Evolutionary conservation across 2,888 invertebrate species (phyloP).

Genomic region (Belgica antarctica): DNA sequence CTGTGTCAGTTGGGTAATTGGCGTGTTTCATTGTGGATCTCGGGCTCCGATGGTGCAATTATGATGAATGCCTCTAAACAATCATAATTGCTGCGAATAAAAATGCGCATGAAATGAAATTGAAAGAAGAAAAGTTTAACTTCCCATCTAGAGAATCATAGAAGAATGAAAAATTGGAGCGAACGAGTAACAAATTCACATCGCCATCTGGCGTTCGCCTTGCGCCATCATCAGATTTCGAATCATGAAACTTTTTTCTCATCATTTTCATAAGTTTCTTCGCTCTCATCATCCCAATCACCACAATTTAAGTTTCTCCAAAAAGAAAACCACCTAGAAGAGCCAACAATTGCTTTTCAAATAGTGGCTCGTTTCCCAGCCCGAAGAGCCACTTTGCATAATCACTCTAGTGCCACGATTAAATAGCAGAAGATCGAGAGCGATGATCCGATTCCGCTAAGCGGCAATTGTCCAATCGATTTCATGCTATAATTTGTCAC

Average conservation of each 20-base stretch:
- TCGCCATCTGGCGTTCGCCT: constrained; percentile 13
- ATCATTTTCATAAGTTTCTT: neutral
- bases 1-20: constrained; percentile 41
- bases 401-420: neutral
- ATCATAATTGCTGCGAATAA: constrained; percentile 20
- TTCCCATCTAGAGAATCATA: neutral
- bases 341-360: neutral
- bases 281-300: neutral
- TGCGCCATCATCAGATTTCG: neutral
- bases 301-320: neutral
- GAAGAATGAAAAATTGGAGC: constrained; percentile 16
- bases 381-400: constrained; percentile 6
- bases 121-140: neutral
- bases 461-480: constrained; percentile 1
- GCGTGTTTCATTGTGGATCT: too few species aligned
- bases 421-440: neutral
- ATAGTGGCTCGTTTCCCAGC: neutral
- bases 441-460: neutral
- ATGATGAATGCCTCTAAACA: constrained; percentile 18
- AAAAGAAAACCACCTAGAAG: neutral
- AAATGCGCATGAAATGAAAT: neutral
- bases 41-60: constrained; percentile 17
- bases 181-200: neutral
- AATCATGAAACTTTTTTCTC: neutral
- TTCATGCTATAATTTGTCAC: constrained; percentile 7